Conservation (phyloP, 2,113 vertebrate genomes). For the Paradisaea rubra region DNA sequence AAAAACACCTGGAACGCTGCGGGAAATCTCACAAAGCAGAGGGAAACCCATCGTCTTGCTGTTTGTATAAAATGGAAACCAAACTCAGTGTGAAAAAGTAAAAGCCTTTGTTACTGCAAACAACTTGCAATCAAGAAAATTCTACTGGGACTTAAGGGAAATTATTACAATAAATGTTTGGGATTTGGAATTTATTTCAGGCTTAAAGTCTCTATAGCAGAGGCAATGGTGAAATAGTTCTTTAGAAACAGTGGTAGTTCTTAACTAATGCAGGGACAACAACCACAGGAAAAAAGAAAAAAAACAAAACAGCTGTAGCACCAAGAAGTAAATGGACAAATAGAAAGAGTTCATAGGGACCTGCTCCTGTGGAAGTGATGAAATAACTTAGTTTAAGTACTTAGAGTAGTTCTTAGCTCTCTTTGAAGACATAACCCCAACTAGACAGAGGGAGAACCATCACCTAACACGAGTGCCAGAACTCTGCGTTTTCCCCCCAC, state of each 20-base stretch:
- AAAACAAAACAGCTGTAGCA: not conserved
- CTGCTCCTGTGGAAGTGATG: not conserved
- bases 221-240: not conserved
- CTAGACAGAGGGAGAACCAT: not conserved
- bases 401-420: no score
- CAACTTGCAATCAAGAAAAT: not conserved
- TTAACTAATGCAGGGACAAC: not conserved
- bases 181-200: not conserved
- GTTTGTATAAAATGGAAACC: not conserved
- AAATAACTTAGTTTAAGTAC: not conserved
- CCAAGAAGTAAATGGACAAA: not conserved
- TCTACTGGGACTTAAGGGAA: not conserved
- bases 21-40: rapidly evolving
- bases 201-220: not conserved
- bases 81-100: not conserved
- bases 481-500: slow-evolving; percentile 73
- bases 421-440: not conserved
- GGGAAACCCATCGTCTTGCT: rapidly evolving
- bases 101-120: not conserved
- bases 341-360: not conserved
- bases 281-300: no score
- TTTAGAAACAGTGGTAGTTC: not conserved
- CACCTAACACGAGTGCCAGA: slow-evolving; percentile 71
- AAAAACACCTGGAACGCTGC: rapidly evolving
- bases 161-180: not conserved